A percentile compares a stretch with the other conserved stretches of the same genome.
These are phyloP conservation scores for Drosophila trapezifrons DNA, from an alignment of 1,140 invertebrate species.

Conservation along the genomic window DNA sequence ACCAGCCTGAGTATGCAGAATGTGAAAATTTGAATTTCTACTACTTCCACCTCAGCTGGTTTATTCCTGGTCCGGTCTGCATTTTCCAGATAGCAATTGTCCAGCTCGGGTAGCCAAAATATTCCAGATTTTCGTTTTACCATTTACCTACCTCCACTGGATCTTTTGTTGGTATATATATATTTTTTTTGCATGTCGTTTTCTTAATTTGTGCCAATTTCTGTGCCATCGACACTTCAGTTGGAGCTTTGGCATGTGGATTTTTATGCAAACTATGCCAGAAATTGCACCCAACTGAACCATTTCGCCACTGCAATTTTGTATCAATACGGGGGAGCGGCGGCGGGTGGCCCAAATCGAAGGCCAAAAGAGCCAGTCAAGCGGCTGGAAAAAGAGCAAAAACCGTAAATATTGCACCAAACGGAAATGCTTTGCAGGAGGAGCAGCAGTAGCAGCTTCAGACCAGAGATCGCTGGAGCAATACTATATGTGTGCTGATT, in stretches of 20 bases:
- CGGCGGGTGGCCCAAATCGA: conserved; percentile 26
- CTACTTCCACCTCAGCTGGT: conserved; percentile 18
- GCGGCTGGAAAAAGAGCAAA: conserved; percentile 43
- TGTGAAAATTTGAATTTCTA: conserved; percentile 32
- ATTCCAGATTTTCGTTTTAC: conserved; percentile 29
- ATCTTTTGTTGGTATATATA: conserved; percentile 16
- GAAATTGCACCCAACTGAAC: conserved; percentile 62
- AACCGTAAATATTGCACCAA: conserved; percentile 37
- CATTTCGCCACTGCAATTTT: conserved; percentile 64
- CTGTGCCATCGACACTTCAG: conserved; percentile 50
- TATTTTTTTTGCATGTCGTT: conserved; percentile 24
- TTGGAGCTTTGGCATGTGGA: conserved; percentile 41
- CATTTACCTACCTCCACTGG: not conserved
- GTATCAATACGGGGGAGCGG: conserved; percentile 40
- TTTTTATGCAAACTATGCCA: conserved; percentile 71
- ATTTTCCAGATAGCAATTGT: conserved; percentile 56
- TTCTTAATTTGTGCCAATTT: conserved; percentile 69
- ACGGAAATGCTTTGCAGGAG: conserved; percentile 45
- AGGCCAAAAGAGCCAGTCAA: conserved; percentile 33
- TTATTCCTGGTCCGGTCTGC: conserved; percentile 49
- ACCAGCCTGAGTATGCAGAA: conserved; percentile 22
- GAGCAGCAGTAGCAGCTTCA: conserved; percentile 16
- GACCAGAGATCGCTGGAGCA: conserved; percentile 29
- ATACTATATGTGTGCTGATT: conserved; percentile 39
- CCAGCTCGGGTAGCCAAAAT: conserved; percentile 32